A percentile compares a stretch with the other conserved stretches of the same genome.
Evolutionary conservation across 2,888 invertebrate genomes (phyloP).

Genomic region (Sarcophaga caerulescens): DNA sequence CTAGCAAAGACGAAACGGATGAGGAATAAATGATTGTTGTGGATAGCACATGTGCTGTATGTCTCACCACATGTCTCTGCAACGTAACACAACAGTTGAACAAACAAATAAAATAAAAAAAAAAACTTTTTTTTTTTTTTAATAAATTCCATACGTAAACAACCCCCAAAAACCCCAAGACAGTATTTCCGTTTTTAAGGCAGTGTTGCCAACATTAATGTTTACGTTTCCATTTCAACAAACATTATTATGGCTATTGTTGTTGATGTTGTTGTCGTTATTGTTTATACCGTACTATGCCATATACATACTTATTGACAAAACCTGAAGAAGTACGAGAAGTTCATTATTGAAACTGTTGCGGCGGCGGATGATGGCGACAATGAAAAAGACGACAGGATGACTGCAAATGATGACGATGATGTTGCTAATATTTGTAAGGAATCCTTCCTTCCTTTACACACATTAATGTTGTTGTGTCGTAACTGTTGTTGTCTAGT

Average conservation of each 20-base stretch:
- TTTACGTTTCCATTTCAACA: slow-evolving; percentile 13
- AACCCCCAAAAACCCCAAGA: neutral
- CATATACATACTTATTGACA: too few species aligned
- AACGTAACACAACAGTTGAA: slow-evolving; percentile 21
- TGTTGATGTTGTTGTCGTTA: slow-evolving; percentile 37
- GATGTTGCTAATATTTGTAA: slow-evolving; percentile 56
- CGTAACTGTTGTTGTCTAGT: slow-evolving; percentile 1
- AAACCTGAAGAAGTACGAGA: neutral
- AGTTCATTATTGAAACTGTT: slow-evolving; percentile 31
- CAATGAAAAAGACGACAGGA: too few species aligned
- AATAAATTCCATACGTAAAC: neutral
- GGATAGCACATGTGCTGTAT: slow-evolving; percentile 60
- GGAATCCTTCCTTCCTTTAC: slow-evolving; percentile 53
- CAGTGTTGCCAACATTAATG: slow-evolving; percentile 32
- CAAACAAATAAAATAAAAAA: neutral
- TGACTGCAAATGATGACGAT: neutral
- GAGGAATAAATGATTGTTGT: slow-evolving; percentile 24
- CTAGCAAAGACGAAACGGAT: slow-evolving; percentile 28
- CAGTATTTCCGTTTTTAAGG: slow-evolving; percentile 24
- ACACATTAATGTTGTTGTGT: neutral
- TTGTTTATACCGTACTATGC: neutral
- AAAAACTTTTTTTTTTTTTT: neutral
- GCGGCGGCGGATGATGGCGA: slow-evolving; percentile 22
- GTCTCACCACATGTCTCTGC: slow-evolving; percentile 60
- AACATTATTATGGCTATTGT: slow-evolving; percentile 11